These are phyloP conservation scores for Cyanoramphus novaezelandiae DNA, from an alignment of 2,113 vertebrate species.

Conservation along the genomic window DNA sequence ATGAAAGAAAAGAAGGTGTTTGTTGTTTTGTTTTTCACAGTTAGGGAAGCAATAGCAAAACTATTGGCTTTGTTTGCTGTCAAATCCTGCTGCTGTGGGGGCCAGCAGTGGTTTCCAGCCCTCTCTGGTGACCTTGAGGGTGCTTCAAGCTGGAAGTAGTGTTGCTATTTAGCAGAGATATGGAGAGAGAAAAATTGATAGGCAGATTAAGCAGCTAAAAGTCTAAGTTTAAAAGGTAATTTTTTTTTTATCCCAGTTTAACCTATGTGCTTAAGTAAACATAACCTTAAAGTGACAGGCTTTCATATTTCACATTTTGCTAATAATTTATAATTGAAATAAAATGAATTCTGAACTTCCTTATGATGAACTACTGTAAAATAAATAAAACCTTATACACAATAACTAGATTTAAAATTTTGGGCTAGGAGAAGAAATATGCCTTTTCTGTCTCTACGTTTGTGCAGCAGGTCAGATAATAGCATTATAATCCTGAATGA, in stretches of 20 bases:
- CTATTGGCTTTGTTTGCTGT: background rate
- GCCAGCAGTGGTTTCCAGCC: background rate
- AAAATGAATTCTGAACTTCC: background rate
- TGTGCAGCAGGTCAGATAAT: background rate
- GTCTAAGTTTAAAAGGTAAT: background rate
- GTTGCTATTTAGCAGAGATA: background rate
- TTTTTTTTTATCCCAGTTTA: background rate
- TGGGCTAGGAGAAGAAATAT: background rate
- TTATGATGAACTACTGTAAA: background rate
- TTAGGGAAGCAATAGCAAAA: background rate
- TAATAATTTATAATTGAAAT: conserved; percentile 17
- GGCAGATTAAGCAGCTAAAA: background rate
- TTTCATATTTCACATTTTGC: background rate
- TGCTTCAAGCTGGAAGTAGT: background rate
- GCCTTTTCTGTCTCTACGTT: background rate
- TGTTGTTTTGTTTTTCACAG: background rate
- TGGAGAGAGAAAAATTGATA: background rate
- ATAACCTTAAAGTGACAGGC: background rate
- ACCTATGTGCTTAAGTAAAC: background rate
- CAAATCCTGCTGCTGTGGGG: background rate
- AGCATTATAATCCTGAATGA: background rate
- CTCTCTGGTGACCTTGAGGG: background rate
- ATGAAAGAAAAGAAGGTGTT: background rate
- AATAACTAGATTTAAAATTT: conserved; percentile 1
- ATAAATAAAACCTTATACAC: background rate